Evolutionary conservation across 1,140 invertebrate species (phyloP).

Genomic region (Akabosia matsudoensis): DNA sequence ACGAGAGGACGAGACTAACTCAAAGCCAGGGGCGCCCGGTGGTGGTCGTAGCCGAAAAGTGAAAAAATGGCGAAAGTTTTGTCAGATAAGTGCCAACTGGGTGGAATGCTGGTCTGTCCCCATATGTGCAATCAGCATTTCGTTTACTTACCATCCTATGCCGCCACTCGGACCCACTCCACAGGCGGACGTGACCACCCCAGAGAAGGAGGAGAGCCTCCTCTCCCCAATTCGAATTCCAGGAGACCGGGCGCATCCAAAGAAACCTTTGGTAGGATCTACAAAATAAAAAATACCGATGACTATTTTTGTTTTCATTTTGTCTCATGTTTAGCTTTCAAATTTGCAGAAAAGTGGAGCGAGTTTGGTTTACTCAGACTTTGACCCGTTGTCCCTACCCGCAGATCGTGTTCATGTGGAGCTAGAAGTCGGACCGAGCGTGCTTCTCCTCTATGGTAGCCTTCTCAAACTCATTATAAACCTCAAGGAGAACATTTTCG

Average conservation of each 20-base stretch:
- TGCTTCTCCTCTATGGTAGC: conserved; percentile 82
- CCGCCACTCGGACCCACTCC: conserved; percentile 78
- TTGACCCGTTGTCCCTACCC: conserved; percentile 77
- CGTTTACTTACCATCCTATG: conserved; percentile 86
- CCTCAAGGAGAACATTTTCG: conserved; percentile 94
- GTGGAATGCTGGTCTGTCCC: conserved; percentile 93
- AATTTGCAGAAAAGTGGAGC: conserved; percentile 17
- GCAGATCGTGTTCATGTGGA: conserved; percentile 86
- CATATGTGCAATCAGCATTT: conserved; percentile 84
- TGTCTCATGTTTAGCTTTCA: too few relatives aligned
- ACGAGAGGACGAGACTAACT: background rate
- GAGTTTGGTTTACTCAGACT: conserved; percentile 50
- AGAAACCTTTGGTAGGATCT: conserved; percentile 53
- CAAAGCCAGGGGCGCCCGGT: background rate
- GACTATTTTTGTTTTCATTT: background rate
- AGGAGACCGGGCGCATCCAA: conserved; percentile 66
- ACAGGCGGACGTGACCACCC: conserved; percentile 85
- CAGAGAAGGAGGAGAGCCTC: conserved; percentile 88
- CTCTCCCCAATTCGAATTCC: conserved; percentile 87
- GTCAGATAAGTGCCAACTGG: conserved; percentile 77
- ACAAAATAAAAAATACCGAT: background rate
- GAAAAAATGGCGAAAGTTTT: conserved; percentile 83
- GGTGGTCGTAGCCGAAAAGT: conserved; percentile 50
- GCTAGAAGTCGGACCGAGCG: conserved; percentile 87
- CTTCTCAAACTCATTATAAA: conserved; percentile 82